Evolutionary conservation across 2,888 invertebrate species (phyloP).

Genomic region (Drosophila engyochracea): DNA sequence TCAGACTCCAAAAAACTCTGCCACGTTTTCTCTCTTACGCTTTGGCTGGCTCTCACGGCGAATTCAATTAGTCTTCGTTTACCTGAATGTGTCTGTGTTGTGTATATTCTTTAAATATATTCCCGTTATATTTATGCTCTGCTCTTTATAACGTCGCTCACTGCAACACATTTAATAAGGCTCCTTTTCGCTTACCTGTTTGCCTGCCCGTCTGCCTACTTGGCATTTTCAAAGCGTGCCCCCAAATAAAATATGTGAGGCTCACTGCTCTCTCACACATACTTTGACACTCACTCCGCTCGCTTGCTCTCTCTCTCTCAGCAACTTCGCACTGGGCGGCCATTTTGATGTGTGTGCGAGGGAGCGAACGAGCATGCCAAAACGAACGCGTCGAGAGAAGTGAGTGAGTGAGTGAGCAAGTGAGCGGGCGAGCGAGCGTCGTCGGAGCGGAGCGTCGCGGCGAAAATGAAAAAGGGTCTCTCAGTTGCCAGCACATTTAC

Average conservation of each 20-base stretch:
- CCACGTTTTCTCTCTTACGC: slow-evolving; percentile 46
- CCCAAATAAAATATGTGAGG: slow-evolving; percentile 65
- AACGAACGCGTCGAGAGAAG: slow-evolving; percentile 46
- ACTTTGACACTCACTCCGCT: slow-evolving; percentile 11
- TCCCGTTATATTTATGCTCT: slow-evolving; percentile 61
- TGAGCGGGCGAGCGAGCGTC: slow-evolving; percentile 47
- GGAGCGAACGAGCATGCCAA: slow-evolving; percentile 48
- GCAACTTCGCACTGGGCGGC: slow-evolving; percentile 70
- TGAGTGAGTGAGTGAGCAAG: slow-evolving; percentile 10
- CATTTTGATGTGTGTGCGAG: slow-evolving; percentile 59
- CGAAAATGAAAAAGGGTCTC: slow-evolving; percentile 68
- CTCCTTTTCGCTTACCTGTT: slow-evolving; percentile 63
- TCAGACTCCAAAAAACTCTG: slow-evolving; percentile 46
- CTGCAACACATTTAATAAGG: slow-evolving; percentile 53
- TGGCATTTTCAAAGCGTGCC: slow-evolving; percentile 75
- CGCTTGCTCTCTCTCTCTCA: slow-evolving; percentile 20
- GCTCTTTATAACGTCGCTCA: slow-evolving; percentile 60
- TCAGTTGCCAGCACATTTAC: slow-evolving; percentile 69
- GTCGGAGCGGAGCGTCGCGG: slow-evolving; percentile 49
- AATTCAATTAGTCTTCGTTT: slow-evolving; percentile 44
- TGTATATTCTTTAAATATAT: slow-evolving; percentile 28
- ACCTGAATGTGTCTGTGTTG: slow-evolving; percentile 15
- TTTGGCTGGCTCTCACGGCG: slow-evolving; percentile 37
- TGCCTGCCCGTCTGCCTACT: slow-evolving; percentile 50
- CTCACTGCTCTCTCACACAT: slow-evolving; percentile 46